Evolutionary conservation across 2,888 invertebrate species (phyloP).

Genomic region (Abrostola triplasia): DNA sequence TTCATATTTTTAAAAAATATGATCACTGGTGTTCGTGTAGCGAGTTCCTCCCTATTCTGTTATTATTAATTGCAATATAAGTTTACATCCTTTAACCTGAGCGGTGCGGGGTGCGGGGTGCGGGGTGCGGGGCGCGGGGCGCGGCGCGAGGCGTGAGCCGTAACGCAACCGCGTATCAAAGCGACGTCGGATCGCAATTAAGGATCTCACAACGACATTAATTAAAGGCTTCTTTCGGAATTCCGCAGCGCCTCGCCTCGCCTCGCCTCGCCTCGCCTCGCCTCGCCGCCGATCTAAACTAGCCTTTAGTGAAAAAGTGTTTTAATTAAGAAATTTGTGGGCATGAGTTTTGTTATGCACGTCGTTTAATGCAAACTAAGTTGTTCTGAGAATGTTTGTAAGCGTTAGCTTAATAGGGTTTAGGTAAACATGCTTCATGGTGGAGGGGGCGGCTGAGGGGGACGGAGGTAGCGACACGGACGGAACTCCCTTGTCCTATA

Average conservation of each 20-base stretch:
- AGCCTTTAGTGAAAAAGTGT: conserved; percentile 77
- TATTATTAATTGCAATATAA: conserved; percentile 43
- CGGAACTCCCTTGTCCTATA: neutral
- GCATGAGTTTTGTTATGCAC: conserved; percentile 55
- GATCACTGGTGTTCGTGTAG: too few species aligned
- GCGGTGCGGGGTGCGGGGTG: too few species aligned
- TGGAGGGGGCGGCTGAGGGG: too few species aligned
- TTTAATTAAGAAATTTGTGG: conserved; percentile 81
- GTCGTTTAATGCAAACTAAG: conserved; percentile 42
- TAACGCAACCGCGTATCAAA: conserved; percentile 67
- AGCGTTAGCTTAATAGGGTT: conserved; percentile 21
- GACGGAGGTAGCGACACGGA: neutral
- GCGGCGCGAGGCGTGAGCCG: conserved; percentile 37
- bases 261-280: conserved; percentile 42
- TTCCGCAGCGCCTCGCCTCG: conserved; percentile 56
- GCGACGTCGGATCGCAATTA: conserved; percentile 80
- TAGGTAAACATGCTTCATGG: conserved; percentile 9
- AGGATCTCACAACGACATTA: conserved; percentile 82
- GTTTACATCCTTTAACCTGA: conserved; percentile 46
- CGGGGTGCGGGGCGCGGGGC: conserved; percentile 22
- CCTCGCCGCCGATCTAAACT: conserved; percentile 71
- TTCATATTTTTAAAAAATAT: too few species aligned
- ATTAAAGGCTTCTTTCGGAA: conserved; percentile 78
- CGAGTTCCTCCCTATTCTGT: neutral
- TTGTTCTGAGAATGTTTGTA: conserved; percentile 33